Evolutionary conservation across 2,888 invertebrate genomes (phyloP), one percentile per base, ranked within the genome.

Genomic region (Aphrophora alni): DNA sequence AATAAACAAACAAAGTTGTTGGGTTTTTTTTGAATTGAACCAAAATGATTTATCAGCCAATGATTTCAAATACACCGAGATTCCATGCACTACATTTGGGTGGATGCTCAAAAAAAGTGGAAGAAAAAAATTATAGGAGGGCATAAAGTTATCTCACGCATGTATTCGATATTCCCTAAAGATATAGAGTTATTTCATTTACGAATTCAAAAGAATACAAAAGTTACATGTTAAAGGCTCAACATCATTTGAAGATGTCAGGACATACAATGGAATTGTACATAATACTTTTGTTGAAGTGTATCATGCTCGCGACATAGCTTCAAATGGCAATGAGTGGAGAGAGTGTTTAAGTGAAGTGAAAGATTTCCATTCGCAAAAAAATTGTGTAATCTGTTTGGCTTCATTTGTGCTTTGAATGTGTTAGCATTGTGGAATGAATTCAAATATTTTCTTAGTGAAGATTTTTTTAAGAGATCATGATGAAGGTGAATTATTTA

Each of bases 341-440:
- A 28, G n/a, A 33, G 73, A 73, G n/a, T 33, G 33, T 10, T 38
- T 73, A 73, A 33, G 25, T 33, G 73, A 73, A 73, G 73, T 28
- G 8, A 33, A 33, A 14, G 8, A 73, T 14, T 33, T 33, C 12
- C 73, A 73, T 28, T 33, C 38, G 73, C 73, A 26, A 17, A 38
- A 27, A 33, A 25, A 73, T 33, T 73, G 33, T 8, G 33, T 33
- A 33, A 33, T 33, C 33, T 33, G 38, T 73, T 73, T 73, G 73
- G 73, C 33, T 33, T 73, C 14, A 73, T 73, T 73, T 73, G 73
- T 38, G 73, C 73, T 17, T n/a, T 73, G 14, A 73, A 73, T 38
- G 38, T 25, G 12, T 38, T 73, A 33, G 73, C 73, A 17, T 33
- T 73, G 14, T 73, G 73, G 73, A 33, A 73, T 17, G 73, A 73